phyloP scores from a whole-genome alignment of 2,797 vertebrate species.

The Propithecus deckenii region DNA sequence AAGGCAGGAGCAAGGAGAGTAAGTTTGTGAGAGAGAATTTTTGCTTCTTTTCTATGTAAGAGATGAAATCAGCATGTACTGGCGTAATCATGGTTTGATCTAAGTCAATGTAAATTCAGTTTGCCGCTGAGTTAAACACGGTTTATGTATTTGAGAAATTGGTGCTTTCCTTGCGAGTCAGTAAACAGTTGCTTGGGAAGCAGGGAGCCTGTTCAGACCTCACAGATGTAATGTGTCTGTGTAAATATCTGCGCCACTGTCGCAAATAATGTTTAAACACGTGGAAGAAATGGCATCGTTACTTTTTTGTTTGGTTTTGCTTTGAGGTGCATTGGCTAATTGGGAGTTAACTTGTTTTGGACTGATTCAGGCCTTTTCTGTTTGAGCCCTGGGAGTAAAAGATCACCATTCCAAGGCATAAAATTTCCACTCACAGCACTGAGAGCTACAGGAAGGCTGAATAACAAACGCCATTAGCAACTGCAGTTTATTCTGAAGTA shows the following conservation, averaged over 20 bases:
- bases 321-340: neutral
- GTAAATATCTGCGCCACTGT: fast-evolving
- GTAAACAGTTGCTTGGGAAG: fast-evolving
- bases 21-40: fast-evolving
- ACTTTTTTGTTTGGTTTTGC: too few relatives aligned
- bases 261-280: fast-evolving
- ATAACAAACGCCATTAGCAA: fast-evolving
- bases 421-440: neutral
- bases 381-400: neutral
- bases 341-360: neutral
- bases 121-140: neutral
- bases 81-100: fast-evolving
- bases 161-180: neutral
- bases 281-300: fast-evolving
- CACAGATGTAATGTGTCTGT: fast-evolving
- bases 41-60: neutral
- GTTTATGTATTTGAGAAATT: neutral
- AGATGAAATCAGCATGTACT: neutral
- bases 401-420: neutral
- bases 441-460: fast-evolving
- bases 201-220: neutral
- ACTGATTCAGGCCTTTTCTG: neutral
- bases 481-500: fast-evolving
- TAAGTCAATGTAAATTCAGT: neutral
- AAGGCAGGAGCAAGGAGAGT: neutral